Evolutionary conservation across 2,888 invertebrate genomes (phyloP).

Genomic region (Drosophila ustulata): DNA sequence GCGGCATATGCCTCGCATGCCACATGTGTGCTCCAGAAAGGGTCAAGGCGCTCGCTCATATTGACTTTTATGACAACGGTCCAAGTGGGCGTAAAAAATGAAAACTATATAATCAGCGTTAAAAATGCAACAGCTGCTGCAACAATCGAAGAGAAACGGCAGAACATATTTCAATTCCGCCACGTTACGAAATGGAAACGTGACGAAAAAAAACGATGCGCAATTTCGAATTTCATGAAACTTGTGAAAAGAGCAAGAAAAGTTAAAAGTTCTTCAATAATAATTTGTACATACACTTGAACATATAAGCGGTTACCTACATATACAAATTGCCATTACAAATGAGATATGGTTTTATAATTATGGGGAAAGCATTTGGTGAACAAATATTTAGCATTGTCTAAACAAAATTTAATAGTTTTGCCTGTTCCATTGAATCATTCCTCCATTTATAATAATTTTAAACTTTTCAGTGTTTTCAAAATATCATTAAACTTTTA

Average conservation of each 20-base stretch:
- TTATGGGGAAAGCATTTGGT: too few relatives aligned
- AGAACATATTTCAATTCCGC: conserved; percentile 51
- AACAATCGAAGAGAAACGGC: conserved; percentile 53
- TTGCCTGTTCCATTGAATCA: too few relatives aligned
- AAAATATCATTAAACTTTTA: neutral
- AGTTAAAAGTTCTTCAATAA: conserved; percentile 7
- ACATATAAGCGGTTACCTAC: too few relatives aligned
- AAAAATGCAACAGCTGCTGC: conserved; percentile 75
- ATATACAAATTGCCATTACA: too few relatives aligned
- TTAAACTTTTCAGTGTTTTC: neutral
- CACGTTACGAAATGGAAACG: conserved; percentile 43
- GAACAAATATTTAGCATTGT: too few relatives aligned
- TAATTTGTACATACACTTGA: neutral
- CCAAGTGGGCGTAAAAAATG: conserved; percentile 44
- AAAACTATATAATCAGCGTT: conserved; percentile 76
- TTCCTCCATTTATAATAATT: too few relatives aligned
- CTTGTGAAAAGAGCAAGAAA: conserved; percentile 1
- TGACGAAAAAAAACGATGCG: conserved; percentile 30
- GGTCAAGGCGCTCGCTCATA: conserved; percentile 67
- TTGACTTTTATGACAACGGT: conserved; percentile 77
- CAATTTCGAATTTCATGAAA: conserved; percentile 23
- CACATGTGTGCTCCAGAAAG: conserved; percentile 56
- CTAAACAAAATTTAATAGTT: too few relatives aligned
- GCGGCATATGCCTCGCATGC: conserved; percentile 28
- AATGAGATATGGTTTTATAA: too few relatives aligned